Evolutionary conservation across 1,140 invertebrate genomes (phyloP).

Genomic region (Palaemon carinicauda): DNA sequence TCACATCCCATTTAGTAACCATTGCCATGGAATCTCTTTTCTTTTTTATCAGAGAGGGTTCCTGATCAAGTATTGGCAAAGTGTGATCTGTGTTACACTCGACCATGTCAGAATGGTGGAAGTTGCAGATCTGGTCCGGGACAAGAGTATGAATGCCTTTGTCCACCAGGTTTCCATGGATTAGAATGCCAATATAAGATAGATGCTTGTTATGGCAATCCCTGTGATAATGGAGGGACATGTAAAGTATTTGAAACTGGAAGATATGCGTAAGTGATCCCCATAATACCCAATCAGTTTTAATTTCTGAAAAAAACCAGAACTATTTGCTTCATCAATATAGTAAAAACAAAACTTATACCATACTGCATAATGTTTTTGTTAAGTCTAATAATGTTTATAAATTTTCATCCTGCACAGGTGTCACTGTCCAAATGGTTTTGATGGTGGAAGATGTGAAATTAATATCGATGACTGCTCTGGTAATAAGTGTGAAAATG

Average conservation of each 20-base stretch:
- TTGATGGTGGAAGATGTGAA: constrained; percentile 90
- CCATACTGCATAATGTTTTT: too few species aligned
- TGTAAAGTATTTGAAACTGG: constrained; percentile 91
- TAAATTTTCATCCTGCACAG: constrained; percentile 65
- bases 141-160: constrained; percentile 67
- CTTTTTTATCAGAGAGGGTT: constrained; percentile 62
- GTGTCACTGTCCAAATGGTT: constrained; percentile 86
- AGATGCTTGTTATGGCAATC: constrained; percentile 95
- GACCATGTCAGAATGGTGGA: constrained; percentile 89
- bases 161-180: constrained; percentile 90
- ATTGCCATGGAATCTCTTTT: neutral
- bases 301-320: too few species aligned
- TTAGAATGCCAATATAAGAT: constrained; percentile 91
- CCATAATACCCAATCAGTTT: too few species aligned
- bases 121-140: constrained; percentile 74
- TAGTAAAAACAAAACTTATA: too few species aligned
- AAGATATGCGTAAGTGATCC: constrained; percentile 77
- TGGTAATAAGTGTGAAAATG: constrained; percentile 84
- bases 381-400: too few species aligned
- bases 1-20: neutral
- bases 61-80: constrained; percentile 85
- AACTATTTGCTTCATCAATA: too few species aligned
- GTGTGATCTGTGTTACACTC: constrained; percentile 90
- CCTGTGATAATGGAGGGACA: constrained; percentile 84
- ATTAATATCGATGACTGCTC: constrained; percentile 89